Conservation (phyloP, 2,888 invertebrate species). For the Pterostichus madidus region DNA sequence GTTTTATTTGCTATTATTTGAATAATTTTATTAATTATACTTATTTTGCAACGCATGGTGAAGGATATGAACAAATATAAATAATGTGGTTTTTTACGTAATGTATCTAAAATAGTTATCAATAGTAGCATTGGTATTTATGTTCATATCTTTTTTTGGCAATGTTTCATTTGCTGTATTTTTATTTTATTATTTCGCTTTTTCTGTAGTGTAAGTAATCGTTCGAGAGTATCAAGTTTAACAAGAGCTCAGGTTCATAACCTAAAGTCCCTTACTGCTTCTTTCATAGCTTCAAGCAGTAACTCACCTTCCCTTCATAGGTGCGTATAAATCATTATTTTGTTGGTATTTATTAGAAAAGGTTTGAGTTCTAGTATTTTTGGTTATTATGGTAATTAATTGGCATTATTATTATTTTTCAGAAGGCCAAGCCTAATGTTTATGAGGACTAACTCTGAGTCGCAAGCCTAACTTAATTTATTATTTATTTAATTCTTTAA, state of each 20-base stretch:
- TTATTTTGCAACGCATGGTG: background rate
- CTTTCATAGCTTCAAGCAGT: constrained; percentile 79
- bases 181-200: constrained; percentile 50
- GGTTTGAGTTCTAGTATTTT: background rate
- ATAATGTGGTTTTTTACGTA: too few species aligned
- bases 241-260: constrained; percentile 80
- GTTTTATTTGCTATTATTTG: constrained; percentile 9
- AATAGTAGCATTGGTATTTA: background rate
- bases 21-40: background rate
- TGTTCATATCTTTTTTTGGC: constrained; percentile 11
- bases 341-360: background rate
- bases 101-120: too few species aligned
- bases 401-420: constrained; percentile 57
- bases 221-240: constrained; percentile 80
- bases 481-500: constrained; percentile 58
- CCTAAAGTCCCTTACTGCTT: constrained; percentile 79
- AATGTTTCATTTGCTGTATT: constrained; percentile 10
- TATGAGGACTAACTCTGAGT: constrained; percentile 64
- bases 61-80: constrained; percentile 7
- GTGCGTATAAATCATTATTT: constrained; percentile 73
- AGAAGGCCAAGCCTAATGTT: constrained; percentile 63
- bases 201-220: constrained; percentile 76
- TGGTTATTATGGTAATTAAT: constrained; percentile 5
- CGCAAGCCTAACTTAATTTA: constrained; percentile 62
- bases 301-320: constrained; percentile 76